Evolutionary conservation across 1,140 invertebrate species (phyloP).

Genomic region (Papilio glaucus): DNA sequence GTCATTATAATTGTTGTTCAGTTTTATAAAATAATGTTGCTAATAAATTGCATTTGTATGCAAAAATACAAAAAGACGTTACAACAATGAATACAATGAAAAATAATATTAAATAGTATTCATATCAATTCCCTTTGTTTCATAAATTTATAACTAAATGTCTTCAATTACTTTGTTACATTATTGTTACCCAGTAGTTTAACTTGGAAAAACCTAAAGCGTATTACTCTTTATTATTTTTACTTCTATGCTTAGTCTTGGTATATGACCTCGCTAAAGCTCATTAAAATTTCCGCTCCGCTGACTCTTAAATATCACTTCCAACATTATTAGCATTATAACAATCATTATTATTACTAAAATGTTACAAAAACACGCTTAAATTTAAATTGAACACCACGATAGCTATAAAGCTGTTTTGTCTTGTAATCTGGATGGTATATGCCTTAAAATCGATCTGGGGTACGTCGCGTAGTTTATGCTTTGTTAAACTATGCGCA

Average conservation of each 20-base stretch:
- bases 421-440: no score
- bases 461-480: no score
- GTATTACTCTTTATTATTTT: conserved; percentile 11
- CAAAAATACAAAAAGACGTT: no score
- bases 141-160: background rate
- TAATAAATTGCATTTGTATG: no score
- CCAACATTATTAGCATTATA: conserved; percentile 11
- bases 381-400: background rate
- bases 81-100: no score
- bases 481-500: no score
- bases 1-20: no score
- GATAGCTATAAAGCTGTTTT: no score
- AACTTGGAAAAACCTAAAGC: background rate
- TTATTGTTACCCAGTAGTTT: background rate
- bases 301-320: conserved; percentile 27
- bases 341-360: conserved; percentile 2
- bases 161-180: background rate
- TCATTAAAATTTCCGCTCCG: conserved; percentile 28
- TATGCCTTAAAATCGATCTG: no score
- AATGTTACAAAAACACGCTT: background rate
- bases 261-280: conserved; percentile 9
- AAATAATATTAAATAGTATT: no score
- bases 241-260: background rate
- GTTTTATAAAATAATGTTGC: no score
- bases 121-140: no score